Conservation (phyloP, 2,113 vertebrate genomes). For the Enhydra lutris region DNA sequence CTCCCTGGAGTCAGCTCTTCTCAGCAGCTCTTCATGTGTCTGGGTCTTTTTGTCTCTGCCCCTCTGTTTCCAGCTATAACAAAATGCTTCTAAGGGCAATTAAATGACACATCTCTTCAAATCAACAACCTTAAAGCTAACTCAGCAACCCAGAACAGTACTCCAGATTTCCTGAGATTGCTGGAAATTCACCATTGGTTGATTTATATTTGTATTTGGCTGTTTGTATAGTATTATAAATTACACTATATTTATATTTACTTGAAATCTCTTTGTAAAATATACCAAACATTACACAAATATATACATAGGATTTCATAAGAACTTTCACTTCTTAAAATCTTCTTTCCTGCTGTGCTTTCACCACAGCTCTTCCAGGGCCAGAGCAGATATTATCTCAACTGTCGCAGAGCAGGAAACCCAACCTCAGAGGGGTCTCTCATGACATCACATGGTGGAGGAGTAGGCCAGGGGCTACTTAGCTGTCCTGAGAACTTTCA, state of each 20-base stretch:
- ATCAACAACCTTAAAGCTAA: neutral
- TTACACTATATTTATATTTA: neutral
- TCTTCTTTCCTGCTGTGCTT: neutral
- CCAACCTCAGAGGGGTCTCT: neutral
- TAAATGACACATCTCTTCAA: neutral
- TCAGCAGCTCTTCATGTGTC: neutral
- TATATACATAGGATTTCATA: neutral
- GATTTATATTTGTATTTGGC: neutral
- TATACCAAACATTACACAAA: neutral
- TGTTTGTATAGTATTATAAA: neutral
- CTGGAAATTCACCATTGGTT: neutral
- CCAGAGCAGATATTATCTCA: neutral
- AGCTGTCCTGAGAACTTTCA: neutral
- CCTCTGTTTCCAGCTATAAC: neutral
- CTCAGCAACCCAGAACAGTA: neutral
- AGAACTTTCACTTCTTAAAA: neutral
- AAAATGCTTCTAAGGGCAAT: neutral
- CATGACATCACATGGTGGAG: neutral
- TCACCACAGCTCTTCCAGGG: neutral
- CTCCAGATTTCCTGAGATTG: neutral
- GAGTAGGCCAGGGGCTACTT: neutral
- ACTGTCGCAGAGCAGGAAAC: neutral
- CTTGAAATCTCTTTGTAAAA: neutral
- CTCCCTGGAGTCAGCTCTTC: neutral
- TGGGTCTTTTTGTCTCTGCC: neutral